These are phyloP conservation scores for Typhlichthys eigenmanni DNA, from an alignment of 2,797 vertebrate genomes.

Conservation along the genomic window DNA sequence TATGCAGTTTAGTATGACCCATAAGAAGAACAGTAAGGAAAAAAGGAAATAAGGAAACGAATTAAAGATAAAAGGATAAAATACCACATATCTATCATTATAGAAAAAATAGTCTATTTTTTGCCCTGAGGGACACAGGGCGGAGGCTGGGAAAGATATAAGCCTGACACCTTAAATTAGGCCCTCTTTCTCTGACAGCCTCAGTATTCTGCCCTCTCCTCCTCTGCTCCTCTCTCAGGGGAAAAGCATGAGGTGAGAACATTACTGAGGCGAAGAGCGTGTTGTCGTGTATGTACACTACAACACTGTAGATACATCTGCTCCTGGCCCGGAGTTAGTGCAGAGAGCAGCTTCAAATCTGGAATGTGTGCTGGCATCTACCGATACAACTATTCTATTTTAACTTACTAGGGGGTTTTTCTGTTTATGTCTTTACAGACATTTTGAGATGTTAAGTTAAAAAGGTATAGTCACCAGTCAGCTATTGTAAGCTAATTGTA, in stretches of 20 bases:
- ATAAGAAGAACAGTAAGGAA: no score
- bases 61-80: conserved; percentile 47
- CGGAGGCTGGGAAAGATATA: conserved; percentile 25
- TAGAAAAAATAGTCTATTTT: conserved; percentile 61
- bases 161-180: conserved; percentile 62
- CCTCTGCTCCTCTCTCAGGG: not conserved
- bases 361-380: not conserved
- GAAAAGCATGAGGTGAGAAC: conserved; percentile 17
- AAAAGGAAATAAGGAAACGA: not conserved
- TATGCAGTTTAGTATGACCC: conserved; percentile 26
- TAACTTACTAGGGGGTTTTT: not conserved
- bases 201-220: conserved; percentile 15
- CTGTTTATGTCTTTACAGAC: no score
- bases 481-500: not conserved
- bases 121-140: conserved; percentile 53
- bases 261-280: conserved; percentile 11
- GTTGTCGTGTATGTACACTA: not conserved
- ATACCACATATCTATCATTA: not conserved
- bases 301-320: no score
- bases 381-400: no score
- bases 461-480: not conserved
- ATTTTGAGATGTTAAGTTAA: no score
- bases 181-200: conserved; percentile 24
- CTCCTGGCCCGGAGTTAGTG: not conserved
- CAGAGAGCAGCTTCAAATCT: not conserved